A percentile compares a stretch with the other conserved stretches of the same genome.
Conservation (phyloP, 2,888 invertebrate species). For the Ashinkailepas kermadecensis region DNA sequence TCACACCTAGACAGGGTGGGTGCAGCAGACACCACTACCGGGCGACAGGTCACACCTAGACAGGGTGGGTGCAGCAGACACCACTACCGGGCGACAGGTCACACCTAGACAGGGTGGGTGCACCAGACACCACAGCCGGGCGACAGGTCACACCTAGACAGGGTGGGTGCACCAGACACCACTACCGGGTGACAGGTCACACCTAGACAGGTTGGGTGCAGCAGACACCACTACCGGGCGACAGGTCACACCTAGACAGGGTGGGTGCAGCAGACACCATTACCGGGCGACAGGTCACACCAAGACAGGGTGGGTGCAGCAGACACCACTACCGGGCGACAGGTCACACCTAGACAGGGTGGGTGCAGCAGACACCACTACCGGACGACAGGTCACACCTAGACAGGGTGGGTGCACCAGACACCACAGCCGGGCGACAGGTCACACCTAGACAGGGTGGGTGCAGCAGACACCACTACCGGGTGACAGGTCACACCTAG, state of each 20-base stretch:
- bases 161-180: not conserved
- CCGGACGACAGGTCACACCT: not conserved
- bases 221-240: not conserved
- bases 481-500: not conserved
- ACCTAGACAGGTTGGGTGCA: not conserved
- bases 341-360: not conserved
- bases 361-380: not conserved
- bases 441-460: not conserved
- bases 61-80: too few relatives aligned
- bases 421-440: not conserved
- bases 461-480: not conserved
- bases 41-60: not conserved
- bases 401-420: not conserved
- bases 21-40: not conserved
- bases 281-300: not conserved
- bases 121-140: not conserved
- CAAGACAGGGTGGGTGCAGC: not conserved
- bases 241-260: not conserved
- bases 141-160: not conserved
- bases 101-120: not conserved
- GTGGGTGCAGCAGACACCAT: too few relatives aligned
- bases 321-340: not conserved
- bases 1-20: constrained; percentile 1
- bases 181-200: not conserved
- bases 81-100: not conserved